A percentile compares a stretch with the other conserved stretches of the same genome.
Evolutionary conservation across 2,113 vertebrate species (phyloP).

Genomic region (Dipodomys spectabilis): DNA sequence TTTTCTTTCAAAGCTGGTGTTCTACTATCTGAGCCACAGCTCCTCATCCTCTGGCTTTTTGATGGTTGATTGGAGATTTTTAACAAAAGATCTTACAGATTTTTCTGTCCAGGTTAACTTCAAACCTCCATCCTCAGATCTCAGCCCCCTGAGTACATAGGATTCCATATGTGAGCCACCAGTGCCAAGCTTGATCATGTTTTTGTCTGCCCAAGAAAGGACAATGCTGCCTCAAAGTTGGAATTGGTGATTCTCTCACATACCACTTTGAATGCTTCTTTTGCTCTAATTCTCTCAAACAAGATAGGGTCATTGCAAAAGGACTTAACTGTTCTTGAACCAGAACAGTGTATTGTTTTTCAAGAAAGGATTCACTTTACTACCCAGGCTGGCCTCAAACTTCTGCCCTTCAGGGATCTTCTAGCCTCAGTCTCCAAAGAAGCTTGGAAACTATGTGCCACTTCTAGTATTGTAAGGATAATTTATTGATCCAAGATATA

Average conservation of each 20-base stretch:
- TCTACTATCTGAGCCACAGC: no score
- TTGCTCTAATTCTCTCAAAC: background rate
- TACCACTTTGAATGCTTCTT: background rate
- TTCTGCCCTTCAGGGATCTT: background rate
- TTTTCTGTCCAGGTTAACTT: no score
- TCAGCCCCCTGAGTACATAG: no score
- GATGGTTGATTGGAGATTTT: no score
- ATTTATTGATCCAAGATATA: constrained; percentile 25
- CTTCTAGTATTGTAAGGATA: background rate
- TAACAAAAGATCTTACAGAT: no score
- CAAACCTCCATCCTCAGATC: no score
- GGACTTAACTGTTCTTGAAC: background rate
- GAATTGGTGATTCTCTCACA: background rate
- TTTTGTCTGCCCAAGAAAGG: constrained; percentile 20
- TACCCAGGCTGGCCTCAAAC: background rate
- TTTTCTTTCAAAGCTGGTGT: no score
- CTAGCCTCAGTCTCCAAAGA: background rate
- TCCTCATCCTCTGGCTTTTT: no score
- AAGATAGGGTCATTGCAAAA: background rate
- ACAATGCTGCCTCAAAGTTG: background rate
- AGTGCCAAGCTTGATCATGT: background rate
- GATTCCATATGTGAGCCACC: no score
- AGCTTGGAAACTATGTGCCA: background rate
- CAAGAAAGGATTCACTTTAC: background rate
- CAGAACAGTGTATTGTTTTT: background rate